Conservation (phyloP, 2,113 vertebrate species). For the Tylochromis polylepis region DNA sequence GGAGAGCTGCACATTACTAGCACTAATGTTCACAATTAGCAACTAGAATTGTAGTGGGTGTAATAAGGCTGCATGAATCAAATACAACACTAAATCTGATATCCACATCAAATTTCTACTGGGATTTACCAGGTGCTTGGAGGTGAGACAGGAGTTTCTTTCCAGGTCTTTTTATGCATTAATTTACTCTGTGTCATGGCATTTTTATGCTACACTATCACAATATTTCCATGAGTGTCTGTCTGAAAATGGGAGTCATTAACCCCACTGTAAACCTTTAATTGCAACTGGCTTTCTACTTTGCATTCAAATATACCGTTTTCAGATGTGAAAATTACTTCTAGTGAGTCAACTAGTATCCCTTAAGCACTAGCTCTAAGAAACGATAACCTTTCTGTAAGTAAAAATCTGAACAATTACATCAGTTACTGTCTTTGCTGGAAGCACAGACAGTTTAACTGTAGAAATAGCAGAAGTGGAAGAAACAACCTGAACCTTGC, state of each 20-base stretch:
- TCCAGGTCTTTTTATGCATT: background rate
- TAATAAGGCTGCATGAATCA: background rate
- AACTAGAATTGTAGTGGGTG: background rate
- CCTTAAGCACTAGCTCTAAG: background rate
- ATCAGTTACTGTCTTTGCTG: background rate
- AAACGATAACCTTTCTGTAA: background rate
- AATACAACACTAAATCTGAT: background rate
- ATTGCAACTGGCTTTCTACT: background rate
- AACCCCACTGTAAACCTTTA: background rate
- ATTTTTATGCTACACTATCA: background rate
- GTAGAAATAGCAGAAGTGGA: background rate
- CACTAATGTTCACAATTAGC: background rate
- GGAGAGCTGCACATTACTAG: background rate
- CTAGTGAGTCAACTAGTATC: background rate
- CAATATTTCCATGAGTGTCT: background rate
- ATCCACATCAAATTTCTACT: background rate
- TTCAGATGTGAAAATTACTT: background rate
- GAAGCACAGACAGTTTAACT: no score
- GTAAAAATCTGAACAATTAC: background rate
- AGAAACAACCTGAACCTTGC: background rate
- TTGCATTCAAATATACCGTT: background rate
- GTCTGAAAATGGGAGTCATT: background rate
- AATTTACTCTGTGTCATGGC: background rate
- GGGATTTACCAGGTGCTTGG: background rate
- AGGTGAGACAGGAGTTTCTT: background rate